Percentiles rank a stretch among this genome's conserved stretches.
Conservation (phyloP, 2,797 vertebrate genomes). For the Labroides dimidiatus region DNA sequence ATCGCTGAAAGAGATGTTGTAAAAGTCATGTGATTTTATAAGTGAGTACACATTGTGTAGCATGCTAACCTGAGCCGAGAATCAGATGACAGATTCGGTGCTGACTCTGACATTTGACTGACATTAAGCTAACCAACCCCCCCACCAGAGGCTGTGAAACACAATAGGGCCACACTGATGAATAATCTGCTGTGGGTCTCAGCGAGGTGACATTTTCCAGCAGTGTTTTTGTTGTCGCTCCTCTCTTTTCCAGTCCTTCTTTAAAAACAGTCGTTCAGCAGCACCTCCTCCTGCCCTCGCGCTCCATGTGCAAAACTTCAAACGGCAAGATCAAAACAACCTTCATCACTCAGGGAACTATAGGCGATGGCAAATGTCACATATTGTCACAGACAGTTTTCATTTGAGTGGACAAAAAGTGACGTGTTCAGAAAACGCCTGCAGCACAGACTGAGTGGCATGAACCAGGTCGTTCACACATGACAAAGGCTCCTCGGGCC, state of each 20-base stretch:
- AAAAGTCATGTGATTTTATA: too few relatives aligned
- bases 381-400: slow-evolving; percentile 40
- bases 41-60: background rate
- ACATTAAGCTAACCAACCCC: slow-evolving; percentile 38
- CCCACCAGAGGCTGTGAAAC: slow-evolving; percentile 34
- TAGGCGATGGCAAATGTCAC: slow-evolving; percentile 59
- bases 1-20: background rate
- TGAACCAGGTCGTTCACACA: background rate
- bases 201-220: slow-evolving; percentile 61
- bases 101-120: slow-evolving; percentile 39
- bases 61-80: background rate
- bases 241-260: slow-evolving; percentile 13
- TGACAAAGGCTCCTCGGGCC: slow-evolving; percentile 17
- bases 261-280: slow-evolving; percentile 24
- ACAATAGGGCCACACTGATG: slow-evolving; percentile 17
- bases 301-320: slow-evolving; percentile 50
- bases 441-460: slow-evolving; percentile 11
- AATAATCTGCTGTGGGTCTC: slow-evolving; percentile 12
- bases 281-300: slow-evolving; percentile 16
- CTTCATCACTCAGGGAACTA: slow-evolving; percentile 55
- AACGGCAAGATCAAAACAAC: slow-evolving; percentile 74
- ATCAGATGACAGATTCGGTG: background rate
- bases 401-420: background rate
- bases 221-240: slow-evolving; percentile 45
- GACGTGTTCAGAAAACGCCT: slow-evolving; percentile 28